Evolutionary conservation across 2,888 invertebrate species (phyloP), one percentile per base, ranked within the genome.

Genomic region (Caenorhabditis auriculariae): DNA sequence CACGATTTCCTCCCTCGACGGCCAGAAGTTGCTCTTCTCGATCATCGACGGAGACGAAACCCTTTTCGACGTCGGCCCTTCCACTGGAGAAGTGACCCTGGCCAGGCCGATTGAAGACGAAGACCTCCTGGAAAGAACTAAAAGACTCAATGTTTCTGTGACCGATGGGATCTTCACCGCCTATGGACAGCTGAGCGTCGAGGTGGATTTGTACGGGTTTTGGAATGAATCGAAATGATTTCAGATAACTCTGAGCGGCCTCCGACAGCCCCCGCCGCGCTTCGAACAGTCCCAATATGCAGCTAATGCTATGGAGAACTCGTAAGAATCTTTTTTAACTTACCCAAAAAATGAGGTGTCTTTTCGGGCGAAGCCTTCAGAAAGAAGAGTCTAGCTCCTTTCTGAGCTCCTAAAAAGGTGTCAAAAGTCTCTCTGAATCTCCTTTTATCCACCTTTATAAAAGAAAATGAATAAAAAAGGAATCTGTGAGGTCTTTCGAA

Each of bases 161-260:
- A 91, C 91, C 53, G 95, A 96, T 85, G 94, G 94, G 29, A 91
- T 94, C 35, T 93, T 92, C 84, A 92, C 91, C 6, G 90, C 88
- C 68, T 93, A 90, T 83, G 88, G 91, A 1, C 74, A 82, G 35
- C 82, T 86, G 7, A 73, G 75, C 37, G 81, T 84, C 7, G 66
- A 51, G 2, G 32, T 62, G 17, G n/a, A n/a, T n/a, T n/a, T n/a
- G n/a, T n/a, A n/a, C n/a, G n/a, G n/a, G n/a, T n/a, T n/a, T n/a
- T n/a, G n/a, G n/a, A n/a, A n/a, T n/a, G n/a, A n/a, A n/a, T n/a
- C n/a, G n/a, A n/a, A n/a, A n/a, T n/a, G n/a, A n/a, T n/a, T n/a
- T n/a, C n/a, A 58, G 7, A 55, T 76, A 27, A 21, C 48, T 15
- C 44, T 62, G 21, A 59, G 61, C 19, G 74, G 73, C 32, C 44